phyloP scores from a whole-genome alignment of 2,888 invertebrate genomes.

The Autographa gamma region DNA sequence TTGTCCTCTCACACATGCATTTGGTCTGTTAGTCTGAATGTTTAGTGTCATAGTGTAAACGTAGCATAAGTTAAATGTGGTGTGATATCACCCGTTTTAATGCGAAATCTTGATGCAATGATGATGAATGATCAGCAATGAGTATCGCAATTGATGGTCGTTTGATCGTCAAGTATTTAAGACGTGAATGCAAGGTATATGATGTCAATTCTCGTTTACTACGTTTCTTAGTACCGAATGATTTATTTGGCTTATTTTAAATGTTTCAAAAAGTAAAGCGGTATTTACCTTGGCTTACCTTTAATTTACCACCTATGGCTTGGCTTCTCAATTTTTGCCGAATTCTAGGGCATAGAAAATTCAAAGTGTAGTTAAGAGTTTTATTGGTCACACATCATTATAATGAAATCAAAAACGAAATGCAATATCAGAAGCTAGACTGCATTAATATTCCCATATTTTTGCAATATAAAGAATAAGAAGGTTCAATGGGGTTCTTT shows the following conservation, averaged over 20 bases:
- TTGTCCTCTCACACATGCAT: too few relatives aligned
- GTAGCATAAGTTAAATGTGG: not conserved
- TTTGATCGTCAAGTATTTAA: slow-evolving; percentile 24
- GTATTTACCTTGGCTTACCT: too few relatives aligned
- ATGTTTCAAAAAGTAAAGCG: too few relatives aligned
- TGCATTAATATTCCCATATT: slow-evolving; percentile 33
- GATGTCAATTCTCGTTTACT: not conserved
- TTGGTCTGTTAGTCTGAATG: too few relatives aligned
- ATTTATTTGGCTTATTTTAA: not conserved
- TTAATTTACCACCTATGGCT: too few relatives aligned
- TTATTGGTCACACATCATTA: too few relatives aligned
- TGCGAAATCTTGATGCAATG: slow-evolving; percentile 23
- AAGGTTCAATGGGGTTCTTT: slow-evolving; percentile 43
- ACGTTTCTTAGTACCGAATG: not conserved
- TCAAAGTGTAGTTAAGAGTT: too few relatives aligned
- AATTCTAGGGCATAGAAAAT: too few relatives aligned
- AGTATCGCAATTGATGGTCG: slow-evolving; percentile 21
- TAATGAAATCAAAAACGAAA: not conserved
- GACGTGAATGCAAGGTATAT: not conserved
- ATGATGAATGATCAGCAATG: slow-evolving; percentile 29
- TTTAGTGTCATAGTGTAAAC: not conserved
- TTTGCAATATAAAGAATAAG: slow-evolving; percentile 38
- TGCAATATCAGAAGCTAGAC: slow-evolving; percentile 16
- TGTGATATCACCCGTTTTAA: slow-evolving; percentile 2
- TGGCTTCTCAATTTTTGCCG: too few relatives aligned